Evolutionary conservation across 1,140 invertebrate species (phyloP).

Genomic region (Kradibia gibbosae): DNA sequence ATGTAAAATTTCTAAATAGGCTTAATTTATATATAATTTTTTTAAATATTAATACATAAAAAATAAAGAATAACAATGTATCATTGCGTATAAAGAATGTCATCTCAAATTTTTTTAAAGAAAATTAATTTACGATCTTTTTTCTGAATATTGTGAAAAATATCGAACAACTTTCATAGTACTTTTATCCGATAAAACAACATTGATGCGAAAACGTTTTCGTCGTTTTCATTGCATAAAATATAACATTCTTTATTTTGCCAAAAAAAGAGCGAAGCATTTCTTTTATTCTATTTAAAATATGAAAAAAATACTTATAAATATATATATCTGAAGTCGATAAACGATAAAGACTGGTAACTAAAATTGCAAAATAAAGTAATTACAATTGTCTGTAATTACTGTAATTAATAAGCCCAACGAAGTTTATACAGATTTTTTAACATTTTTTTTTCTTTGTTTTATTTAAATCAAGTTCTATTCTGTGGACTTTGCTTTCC

Average conservation of each 20-base stretch:
- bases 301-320: no score
- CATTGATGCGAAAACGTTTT: slow-evolving; percentile 35
- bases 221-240: slow-evolving; percentile 20
- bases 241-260: slow-evolving; percentile 48
- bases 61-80: no score
- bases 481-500: slow-evolving; percentile 47
- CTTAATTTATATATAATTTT: no score
- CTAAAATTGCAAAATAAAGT: slow-evolving; percentile 45
- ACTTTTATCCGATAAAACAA: no score
- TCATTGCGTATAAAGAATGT: no score
- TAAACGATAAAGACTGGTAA: slow-evolving; percentile 50
- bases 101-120: no score
- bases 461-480: slow-evolving; percentile 46
- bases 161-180: no score
- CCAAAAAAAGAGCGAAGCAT: slow-evolving; percentile 50
- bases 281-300: slow-evolving; percentile 46
- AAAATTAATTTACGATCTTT: no score
- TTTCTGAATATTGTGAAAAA: no score
- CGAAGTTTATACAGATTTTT: slow-evolving; percentile 43
- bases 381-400: slow-evolving; percentile 49
- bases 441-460: slow-evolving; percentile 40
- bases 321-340: slow-evolving; percentile 42
- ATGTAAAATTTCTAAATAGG: no score
- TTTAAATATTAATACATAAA: no score
- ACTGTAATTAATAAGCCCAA: slow-evolving; percentile 14